phyloP scores from a whole-genome alignment of 1,140 invertebrate species.

The Pogonomyrmex barbatus region DNA sequence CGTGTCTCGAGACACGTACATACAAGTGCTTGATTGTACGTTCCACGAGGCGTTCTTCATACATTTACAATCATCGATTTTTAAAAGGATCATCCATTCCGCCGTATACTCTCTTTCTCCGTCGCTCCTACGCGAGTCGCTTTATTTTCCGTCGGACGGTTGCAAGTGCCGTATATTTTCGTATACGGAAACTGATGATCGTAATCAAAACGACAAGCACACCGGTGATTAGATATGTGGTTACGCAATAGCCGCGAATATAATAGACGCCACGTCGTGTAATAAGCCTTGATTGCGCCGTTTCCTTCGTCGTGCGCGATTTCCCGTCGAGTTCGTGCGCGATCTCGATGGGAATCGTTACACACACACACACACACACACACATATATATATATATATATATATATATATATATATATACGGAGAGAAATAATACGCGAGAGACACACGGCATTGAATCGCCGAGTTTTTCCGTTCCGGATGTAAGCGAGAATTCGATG shows the following conservation, averaged over 20 bases:
- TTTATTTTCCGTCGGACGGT: not conserved
- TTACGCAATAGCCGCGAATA: conserved; percentile 40
- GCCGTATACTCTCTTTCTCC: conserved; percentile 10
- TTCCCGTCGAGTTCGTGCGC: not conserved
- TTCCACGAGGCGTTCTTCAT: not conserved
- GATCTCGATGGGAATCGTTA: conserved; percentile 40
- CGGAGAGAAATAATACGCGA: not conserved
- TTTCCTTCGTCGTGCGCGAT: conserved; percentile 24
- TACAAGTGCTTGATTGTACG: not conserved
- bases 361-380: not conserved
- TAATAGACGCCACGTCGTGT: conserved; percentile 35
- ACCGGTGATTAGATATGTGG: conserved; percentile 10
- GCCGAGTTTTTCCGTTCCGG: conserved; percentile 22
- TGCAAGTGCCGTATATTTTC: conserved; percentile 15
- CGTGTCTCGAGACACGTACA: not conserved
- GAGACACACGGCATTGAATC: not conserved
- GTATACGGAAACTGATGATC: conserved; percentile 29
- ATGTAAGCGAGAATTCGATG: not conserved
- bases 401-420: not conserved
- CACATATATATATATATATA: not conserved
- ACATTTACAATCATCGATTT: conserved; percentile 4
- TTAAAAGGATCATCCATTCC: conserved; percentile 41
- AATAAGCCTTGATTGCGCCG: conserved; percentile 42
- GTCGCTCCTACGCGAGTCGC: not conserved
- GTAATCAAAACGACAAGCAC: conserved; percentile 50